Evolutionary conservation across 2,888 invertebrate genomes (phyloP), one percentile per base, ranked within the genome.

Genomic region (Pegoplata infirma): DNA sequence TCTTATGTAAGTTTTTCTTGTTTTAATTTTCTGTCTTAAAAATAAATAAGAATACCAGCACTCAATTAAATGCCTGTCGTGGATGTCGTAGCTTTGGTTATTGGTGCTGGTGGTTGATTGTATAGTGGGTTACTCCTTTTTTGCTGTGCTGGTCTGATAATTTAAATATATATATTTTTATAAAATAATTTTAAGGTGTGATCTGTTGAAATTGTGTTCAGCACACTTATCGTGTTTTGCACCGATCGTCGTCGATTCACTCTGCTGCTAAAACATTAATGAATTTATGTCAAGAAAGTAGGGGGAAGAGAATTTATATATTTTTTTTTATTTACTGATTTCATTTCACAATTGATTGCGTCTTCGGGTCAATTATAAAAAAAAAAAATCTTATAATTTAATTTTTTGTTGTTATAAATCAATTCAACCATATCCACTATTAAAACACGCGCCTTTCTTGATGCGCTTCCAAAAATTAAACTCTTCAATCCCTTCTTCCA

Each of bases 181-280:
- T n/a, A n/a, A n/a, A 59, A 61, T 40, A 71, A 71, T 75, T 79
- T 79, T 79, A 79, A 79, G 78, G 78, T 79, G 78, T 79, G 78
- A 79, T 79, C 78, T 75, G 78, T 61, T 79, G 78, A 79, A 79
- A 75, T 79, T 75, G 78, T 71, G 78, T 79, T 79, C 66, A 79
- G 78, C 78, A 75, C 78, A 79, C 78, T 79, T 79, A 79, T 79
- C 78, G 71, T 75, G 78, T 79, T 79, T 69, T 66, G 77, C 74
- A 68, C 55, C 28, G 68, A 68, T 49, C 40, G n/a, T n/a, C n/a
- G n/a, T n/a, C n/a, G n/a, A n/a, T n/a, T n/a, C 68, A 55, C 75
- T n/a, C n/a, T n/a, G n/a, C n/a, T 59, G 25, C 7, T 55, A 49
- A n/a, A 55, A 28, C 46, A 21, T 40, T 68, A 75, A 61, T 68